Base-by-base conservation (phyloP, 2,113 vertebrate genomes). In the Melanerpes aurifrons region DNA sequence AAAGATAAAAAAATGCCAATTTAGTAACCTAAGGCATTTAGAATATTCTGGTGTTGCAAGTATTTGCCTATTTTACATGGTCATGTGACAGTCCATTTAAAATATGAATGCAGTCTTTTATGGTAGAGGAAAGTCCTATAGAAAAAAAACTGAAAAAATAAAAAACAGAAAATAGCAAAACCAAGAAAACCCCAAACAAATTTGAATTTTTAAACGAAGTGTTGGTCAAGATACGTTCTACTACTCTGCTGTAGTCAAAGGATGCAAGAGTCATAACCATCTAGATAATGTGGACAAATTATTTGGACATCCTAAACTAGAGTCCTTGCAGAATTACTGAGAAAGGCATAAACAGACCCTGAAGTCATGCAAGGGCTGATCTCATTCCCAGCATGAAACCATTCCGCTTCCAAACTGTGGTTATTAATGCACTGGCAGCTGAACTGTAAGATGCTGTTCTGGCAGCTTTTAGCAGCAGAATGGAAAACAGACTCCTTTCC, bases 1-100 rank as follows among this genome's bases (percentile, higher is more conserved):
- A 85, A 70, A 95, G 92, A 94, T 63, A 93, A 96, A 97, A 94
- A 75, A 94, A 75, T 89, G 57, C 90, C 82, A 93, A 94, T 93
- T 87, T 90, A 83, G 12, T 61, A 67, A 67, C 88, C 64, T 92
- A 7, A 1, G 2, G 84, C 59, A 81, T 77, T 84, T 19, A 47
- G 48, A 87, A 75, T 0, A 0, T 82, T 96, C 69, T 91, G 50
- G 47, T 84, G 66, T 82, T 91, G 87, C 54, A 68, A 72, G 82
- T 94, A 94, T 94, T 97, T 95, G 54, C 3, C 26, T 86, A 29
- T 94, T 96, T 96, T 57, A 63, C 62, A 73, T 3, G 4, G 73
- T 75, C 61, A 80, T 19, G 24, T 78, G 66, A 32, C 21, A 90
- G 31, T 73, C n/a, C 70, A 25, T 76, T 95, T 94, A 88, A 96